Conservation (phyloP, 2,797 vertebrate genomes). For the Gobio occitaniae region DNA sequence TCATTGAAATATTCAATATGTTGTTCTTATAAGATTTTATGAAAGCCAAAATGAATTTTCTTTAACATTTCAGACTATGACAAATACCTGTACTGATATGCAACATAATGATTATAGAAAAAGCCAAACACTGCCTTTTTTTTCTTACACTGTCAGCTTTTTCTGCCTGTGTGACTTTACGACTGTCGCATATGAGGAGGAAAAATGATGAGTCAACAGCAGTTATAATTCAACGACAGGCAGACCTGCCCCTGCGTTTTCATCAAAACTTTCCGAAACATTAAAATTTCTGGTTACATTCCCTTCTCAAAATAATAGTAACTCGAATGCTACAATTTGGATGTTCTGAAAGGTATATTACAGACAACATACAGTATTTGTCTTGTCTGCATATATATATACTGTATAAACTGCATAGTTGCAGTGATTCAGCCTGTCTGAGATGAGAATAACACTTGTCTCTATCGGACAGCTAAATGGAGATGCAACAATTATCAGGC, state of each 20-base stretch:
- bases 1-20: not conserved
- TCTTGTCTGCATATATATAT: not conserved
- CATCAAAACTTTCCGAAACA: slow-evolving; percentile 9
- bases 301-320: not conserved
- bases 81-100: slow-evolving; percentile 9
- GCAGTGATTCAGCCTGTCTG: slow-evolving; percentile 18
- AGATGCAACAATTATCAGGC: slow-evolving; percentile 17
- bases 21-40: not conserved
- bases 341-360: not conserved
- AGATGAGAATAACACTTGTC: slow-evolving; percentile 1
- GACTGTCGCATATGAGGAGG: slow-evolving; percentile 46
- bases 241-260: slow-evolving; percentile 5
- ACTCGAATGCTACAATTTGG: not conserved
- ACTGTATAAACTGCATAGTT: not conserved
- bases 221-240: slow-evolving; percentile 26
- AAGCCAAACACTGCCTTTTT: slow-evolving; percentile 39
- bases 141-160: slow-evolving; percentile 51
- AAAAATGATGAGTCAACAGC: slow-evolving; percentile 55
- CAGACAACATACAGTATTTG: not conserved
- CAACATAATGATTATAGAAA: slow-evolving; percentile 32
- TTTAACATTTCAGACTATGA: slow-evolving; percentile 4
- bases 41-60: not conserved
- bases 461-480: slow-evolving; percentile 1
- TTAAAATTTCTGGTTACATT: not conserved
- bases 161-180: slow-evolving; percentile 50